These are phyloP conservation scores for Stegodyphus mimosarum DNA, from an alignment of 1,140 invertebrate species.

Conservation along the genomic window DNA sequence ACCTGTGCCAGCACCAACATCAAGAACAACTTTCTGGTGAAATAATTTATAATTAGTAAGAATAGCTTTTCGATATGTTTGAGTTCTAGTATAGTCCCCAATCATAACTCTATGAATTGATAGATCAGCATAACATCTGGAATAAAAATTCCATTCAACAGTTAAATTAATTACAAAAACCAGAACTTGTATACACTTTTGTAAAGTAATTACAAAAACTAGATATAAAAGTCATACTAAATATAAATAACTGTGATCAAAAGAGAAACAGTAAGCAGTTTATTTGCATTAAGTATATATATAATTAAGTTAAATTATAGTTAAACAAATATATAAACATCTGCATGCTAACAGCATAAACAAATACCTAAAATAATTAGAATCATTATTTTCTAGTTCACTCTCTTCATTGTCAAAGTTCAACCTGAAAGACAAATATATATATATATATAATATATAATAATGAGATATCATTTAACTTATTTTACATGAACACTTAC, in stretches of 20 bases:
- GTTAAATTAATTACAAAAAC: background rate
- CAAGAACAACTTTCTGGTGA: slow-evolving; percentile 90
- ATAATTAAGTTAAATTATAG: too few species aligned
- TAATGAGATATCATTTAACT: background rate
- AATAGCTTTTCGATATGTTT: slow-evolving; percentile 98
- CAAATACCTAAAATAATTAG: slow-evolving; percentile 47
- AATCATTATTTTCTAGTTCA: slow-evolving; percentile 43
- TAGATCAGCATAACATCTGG: slow-evolving; percentile 98
- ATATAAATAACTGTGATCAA: too few species aligned
- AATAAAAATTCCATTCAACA: background rate
- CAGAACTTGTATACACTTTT: too few species aligned
- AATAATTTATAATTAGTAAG: slow-evolving; percentile 98
- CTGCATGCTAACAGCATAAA: background rate
- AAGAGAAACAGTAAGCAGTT: too few species aligned
- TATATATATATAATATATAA: background rate
- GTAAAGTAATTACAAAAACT: too few species aligned
- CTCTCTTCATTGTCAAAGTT: slow-evolving; percentile 12
- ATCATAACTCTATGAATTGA: slow-evolving; percentile 99
- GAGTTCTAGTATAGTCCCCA: slow-evolving; percentile 98
- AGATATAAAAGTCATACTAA: too few species aligned
- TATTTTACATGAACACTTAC: background rate
- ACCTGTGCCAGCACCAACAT: slow-evolving; percentile 99
- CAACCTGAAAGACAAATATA: background rate
- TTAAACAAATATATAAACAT: too few species aligned
- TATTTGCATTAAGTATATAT: too few species aligned